Evolutionary conservation across 2,113 vertebrate species (phyloP).

Genomic region (Ahaetulla prasina): DNA sequence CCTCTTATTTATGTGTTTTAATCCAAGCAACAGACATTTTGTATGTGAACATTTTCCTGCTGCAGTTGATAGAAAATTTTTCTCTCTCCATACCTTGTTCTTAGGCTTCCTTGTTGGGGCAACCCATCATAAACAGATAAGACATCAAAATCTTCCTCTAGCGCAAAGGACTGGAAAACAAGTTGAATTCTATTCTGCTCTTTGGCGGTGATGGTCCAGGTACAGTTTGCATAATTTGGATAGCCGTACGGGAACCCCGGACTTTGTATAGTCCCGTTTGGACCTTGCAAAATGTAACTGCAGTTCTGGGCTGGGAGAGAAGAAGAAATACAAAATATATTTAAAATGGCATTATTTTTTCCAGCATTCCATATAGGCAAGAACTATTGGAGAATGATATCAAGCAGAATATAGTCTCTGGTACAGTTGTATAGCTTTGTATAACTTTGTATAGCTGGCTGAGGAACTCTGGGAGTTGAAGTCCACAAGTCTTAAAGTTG

Average conservation of each 20-base stretch:
- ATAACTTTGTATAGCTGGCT: too few species aligned
- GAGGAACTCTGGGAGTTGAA: too few species aligned
- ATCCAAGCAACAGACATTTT: not conserved
- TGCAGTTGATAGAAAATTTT: not conserved
- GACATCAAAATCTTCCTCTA: slow-evolving; percentile 97
- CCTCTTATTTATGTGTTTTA: not conserved
- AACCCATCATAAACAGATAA: slow-evolving; percentile 92
- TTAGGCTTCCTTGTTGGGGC: slow-evolving; percentile 85
- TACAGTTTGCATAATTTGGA: slow-evolving; percentile 99
- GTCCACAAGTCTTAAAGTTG: too few species aligned
- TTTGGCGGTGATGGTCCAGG: slow-evolving; percentile 90
- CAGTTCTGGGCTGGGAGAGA: slow-evolving; percentile 91
- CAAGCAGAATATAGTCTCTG: not conserved
- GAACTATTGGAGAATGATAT: not conserved
- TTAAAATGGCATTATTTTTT: not conserved
- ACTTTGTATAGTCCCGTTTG: slow-evolving; percentile 96
- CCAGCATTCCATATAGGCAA: not conserved
- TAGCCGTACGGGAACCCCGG: slow-evolving; percentile 97
- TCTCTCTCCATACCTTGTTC: slow-evolving; percentile 77
- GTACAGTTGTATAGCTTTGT: not conserved
- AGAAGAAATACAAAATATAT: slow-evolving; percentile 24
- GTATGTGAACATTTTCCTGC: not conserved
- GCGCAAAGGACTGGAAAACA: slow-evolving; percentile 94
- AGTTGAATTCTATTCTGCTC: slow-evolving; percentile 96
- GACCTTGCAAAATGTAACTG: slow-evolving; percentile 85